These are phyloP conservation scores for Rhyacichthys aspro DNA, from an alignment of 2,797 vertebrate genomes.

Conservation along the genomic window DNA sequence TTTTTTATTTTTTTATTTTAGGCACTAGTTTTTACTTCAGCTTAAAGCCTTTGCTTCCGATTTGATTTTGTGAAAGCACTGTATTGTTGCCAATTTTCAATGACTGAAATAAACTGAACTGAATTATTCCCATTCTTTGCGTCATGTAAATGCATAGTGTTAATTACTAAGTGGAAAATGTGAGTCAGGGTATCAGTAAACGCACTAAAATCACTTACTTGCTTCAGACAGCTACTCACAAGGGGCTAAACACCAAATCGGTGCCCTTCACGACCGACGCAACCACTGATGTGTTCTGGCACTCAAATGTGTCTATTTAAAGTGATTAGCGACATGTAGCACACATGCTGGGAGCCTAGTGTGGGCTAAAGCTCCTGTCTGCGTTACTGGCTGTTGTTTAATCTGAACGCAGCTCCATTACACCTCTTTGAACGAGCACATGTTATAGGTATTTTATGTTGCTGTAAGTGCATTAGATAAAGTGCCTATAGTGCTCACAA, in stretches of 20 bases:
- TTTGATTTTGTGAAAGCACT: no score
- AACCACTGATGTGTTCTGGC: background rate
- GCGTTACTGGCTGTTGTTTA: constrained; percentile 29
- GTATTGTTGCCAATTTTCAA: no score
- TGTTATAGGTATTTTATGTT: background rate
- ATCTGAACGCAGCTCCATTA: background rate
- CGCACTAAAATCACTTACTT: no score
- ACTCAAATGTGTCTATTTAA: constrained; percentile 25
- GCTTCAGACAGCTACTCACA: no score
- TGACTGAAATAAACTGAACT: no score
- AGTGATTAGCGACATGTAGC: constrained; percentile 38
- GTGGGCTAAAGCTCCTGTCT: constrained; percentile 23
- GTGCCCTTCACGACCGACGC: background rate
- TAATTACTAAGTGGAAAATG: no score
- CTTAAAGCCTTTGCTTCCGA: no score
- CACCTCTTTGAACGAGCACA: background rate
- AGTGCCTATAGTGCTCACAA: background rate
- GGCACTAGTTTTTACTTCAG: no score
- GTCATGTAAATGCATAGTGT: no score
- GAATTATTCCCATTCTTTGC: no score
- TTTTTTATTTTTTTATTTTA: no score
- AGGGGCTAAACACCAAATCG: background rate
- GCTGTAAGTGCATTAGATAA: background rate
- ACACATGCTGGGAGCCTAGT: constrained; percentile 36
- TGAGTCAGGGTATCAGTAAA: no score